A percentile compares a stretch with the other conserved stretches of the same genome.
Conservation (phyloP, 2,888 invertebrate genomes). For the Scelioninae gen. 1 region DNA sequence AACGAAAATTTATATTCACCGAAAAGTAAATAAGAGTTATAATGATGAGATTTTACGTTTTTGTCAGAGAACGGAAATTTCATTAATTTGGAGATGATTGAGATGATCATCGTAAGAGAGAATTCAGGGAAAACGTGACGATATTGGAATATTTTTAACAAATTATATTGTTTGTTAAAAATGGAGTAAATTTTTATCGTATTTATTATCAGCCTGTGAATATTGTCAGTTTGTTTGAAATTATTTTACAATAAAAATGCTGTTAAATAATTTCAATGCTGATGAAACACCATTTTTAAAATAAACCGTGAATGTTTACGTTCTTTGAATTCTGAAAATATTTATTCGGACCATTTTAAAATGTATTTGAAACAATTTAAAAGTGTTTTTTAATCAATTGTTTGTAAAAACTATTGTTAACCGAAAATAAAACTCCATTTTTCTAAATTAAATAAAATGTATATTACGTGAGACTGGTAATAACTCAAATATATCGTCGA, state of each 20-base stretch:
- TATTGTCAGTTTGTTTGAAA: constrained; percentile 36
- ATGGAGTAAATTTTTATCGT: constrained; percentile 50
- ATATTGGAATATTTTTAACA: constrained; percentile 48
- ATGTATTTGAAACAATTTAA: not conserved
- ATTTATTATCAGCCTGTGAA: constrained; percentile 49
- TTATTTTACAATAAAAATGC: constrained; percentile 15
- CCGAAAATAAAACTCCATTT: constrained; percentile 6
- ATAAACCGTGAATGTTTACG: constrained; percentile 27
- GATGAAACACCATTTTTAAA: constrained; percentile 18
- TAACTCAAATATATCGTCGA: constrained; percentile 41
- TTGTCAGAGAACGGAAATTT: constrained; percentile 30
- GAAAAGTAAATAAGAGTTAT: constrained; percentile 41
- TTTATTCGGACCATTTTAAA: constrained; percentile 41
- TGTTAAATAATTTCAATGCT: constrained; percentile 35
- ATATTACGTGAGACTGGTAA: constrained; percentile 44
- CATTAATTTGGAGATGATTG: constrained; percentile 38
- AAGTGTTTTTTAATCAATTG: constrained; percentile 8
- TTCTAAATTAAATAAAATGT: constrained; percentile 34
- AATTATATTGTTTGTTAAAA: constrained; percentile 54
- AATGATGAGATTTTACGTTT: constrained; percentile 38
- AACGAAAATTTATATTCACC: constrained; percentile 41
- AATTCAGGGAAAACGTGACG: constrained; percentile 46
- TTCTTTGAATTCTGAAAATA: constrained; percentile 29
- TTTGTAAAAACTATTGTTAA: constrained; percentile 10
- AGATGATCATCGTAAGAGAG: constrained; percentile 41